Base-by-base conservation (phyloP, 2,113 vertebrate genomes). In the Nerophis ophidion region DNA sequence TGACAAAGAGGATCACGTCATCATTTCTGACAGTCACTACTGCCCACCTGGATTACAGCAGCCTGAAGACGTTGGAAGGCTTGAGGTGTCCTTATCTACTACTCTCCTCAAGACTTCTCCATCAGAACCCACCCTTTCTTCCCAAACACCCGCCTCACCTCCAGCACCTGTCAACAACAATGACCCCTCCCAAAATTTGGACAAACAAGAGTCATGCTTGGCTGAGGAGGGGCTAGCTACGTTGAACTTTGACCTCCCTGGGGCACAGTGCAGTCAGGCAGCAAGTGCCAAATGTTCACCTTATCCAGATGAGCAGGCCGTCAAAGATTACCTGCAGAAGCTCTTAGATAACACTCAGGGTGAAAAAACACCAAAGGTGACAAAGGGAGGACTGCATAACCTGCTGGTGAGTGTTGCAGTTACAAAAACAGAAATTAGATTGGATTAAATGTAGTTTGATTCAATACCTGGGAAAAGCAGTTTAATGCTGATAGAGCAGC, bases 1-100 rank as follows among this genome's bases (percentile, higher is more conserved):
- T 0, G 97, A 99, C 85, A 97, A 96, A 77, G 97, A 98, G 76
- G 97, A 99, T 80, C 97, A 99, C 1, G 97, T 99, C 57, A 98
- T 99, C 73, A 99, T 99, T 87, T 99, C 96, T 1, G 97, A 99
- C 66, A 92, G 89, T 49, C 97, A 99, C 66, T 94, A 92, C 72
- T 99, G 97, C 75, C 93, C 92, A 0, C 71, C 94, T 4, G 92
- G 91, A 0, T 86, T 93, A 42, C 91, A 90, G 0, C 75, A 91
- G n/a, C 86, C 91, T 0, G 91, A 89, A 47, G 86, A 84, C 8
- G 89, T 88, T 0, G 57, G 62, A 38, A 84, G 78, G 35, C 72
- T 72, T 38, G 66, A 71, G 35, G 62, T 60, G 0, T 71, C 79
- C 0, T 46, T 67, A 4, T 36, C 36, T 0, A 8, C 52, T 0